phyloP scores from a whole-genome alignment of 2,888 invertebrate species.

The Coleophora deauratella region DNA sequence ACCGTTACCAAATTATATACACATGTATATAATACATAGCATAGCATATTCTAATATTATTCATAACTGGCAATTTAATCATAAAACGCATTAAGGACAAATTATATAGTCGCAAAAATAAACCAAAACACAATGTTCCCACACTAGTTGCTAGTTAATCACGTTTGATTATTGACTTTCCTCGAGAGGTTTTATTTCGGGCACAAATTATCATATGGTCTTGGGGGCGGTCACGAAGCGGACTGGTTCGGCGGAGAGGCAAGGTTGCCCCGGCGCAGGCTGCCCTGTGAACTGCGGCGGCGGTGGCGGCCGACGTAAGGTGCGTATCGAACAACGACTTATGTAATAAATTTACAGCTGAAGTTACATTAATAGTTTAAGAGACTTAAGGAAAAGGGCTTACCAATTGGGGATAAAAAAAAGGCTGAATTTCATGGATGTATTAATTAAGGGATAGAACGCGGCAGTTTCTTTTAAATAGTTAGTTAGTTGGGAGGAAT shows the following conservation, averaged over 20 bases:
- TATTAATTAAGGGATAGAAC: too few species aligned
- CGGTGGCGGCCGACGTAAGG: constrained; percentile 31
- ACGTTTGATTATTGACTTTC: constrained; percentile 11
- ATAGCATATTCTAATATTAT: neutral
- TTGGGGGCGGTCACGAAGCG: constrained; percentile 38
- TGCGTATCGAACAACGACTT: constrained; percentile 50
- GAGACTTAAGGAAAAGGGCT: too few species aligned
- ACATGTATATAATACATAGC: too few species aligned
- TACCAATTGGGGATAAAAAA: too few species aligned
- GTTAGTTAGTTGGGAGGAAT: too few species aligned
- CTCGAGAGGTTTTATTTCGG: constrained; percentile 25
- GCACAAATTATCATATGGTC: constrained; percentile 27
- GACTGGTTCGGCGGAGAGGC: constrained; percentile 14
- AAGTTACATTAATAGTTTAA: neutral
- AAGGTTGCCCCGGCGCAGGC: constrained; percentile 27
- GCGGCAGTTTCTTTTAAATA: too few species aligned
- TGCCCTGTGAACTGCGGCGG: constrained; percentile 47
- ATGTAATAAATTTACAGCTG: constrained; percentile 11
- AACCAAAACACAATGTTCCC: neutral
- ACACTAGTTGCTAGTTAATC: neutral
- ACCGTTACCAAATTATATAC: too few species aligned
- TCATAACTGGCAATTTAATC: too few species aligned
- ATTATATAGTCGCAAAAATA: neutral
- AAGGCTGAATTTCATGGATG: too few species aligned
- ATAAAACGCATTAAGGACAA: neutral